Evolutionary conservation across 2,888 invertebrate genomes (phyloP).

Genomic region (Ophioninae sp.): DNA sequence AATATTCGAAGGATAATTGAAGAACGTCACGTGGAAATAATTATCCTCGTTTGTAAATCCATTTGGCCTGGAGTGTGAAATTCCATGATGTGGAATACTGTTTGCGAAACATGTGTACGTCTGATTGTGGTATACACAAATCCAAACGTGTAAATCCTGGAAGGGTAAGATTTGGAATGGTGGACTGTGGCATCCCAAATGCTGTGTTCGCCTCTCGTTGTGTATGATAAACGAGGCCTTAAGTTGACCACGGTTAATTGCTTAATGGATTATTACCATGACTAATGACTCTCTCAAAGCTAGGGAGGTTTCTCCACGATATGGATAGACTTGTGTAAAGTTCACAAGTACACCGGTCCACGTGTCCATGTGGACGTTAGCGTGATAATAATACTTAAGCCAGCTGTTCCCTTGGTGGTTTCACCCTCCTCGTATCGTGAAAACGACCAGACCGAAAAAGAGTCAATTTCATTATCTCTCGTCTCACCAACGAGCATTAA

Average conservation of each 20-base stretch:
- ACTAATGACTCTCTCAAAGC: slow-evolving; percentile 62
- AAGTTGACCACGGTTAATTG: slow-evolving; percentile 64
- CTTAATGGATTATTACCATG: slow-evolving; percentile 65
- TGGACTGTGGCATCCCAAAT: slow-evolving; percentile 36
- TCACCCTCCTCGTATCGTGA: background rate
- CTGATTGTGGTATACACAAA: background rate
- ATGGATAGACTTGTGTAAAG: slow-evolving; percentile 27
- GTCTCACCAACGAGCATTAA: background rate
- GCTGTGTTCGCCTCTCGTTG: slow-evolving; percentile 57
- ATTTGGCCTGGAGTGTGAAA: slow-evolving; percentile 6
- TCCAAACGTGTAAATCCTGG: slow-evolving; percentile 7
- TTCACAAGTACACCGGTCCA: slow-evolving; percentile 7
- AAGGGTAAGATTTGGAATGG: slow-evolving; percentile 42
- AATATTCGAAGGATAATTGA: background rate
- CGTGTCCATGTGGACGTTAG: background rate
- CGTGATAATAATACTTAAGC: slow-evolving; percentile 58
- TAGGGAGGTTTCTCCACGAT: slow-evolving; percentile 11
- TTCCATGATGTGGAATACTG: background rate
- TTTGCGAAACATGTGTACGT: background rate
- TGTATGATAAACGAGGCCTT: slow-evolving; percentile 64
- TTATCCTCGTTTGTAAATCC: slow-evolving; percentile 7
- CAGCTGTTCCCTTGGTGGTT: slow-evolving; percentile 32
- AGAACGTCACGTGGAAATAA: background rate
- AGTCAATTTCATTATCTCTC: background rate
- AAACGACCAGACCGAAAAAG: background rate